Base-by-base conservation (phyloP, 2,888 invertebrate genomes). In the Synergus umbraculus region DNA sequence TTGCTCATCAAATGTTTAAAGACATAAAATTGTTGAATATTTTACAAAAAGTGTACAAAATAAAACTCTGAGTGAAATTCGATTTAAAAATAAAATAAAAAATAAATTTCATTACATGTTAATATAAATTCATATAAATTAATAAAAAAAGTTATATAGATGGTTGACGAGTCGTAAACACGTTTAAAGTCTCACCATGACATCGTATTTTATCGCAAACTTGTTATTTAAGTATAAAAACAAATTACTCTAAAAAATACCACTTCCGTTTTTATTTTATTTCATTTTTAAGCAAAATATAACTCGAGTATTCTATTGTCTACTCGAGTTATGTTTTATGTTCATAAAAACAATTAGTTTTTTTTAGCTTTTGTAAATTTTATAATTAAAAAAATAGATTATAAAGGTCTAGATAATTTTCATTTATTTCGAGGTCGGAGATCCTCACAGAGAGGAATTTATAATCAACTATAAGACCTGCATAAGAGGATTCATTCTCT, bases 1-100 rank as follows among this genome's bases (percentile, higher is more conserved):
- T 69, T 69, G 67, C 15, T 54, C 54, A 54, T 73, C 29, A 15
- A 73, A n/a, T 37, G 49, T 69, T 69, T 37, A 60, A 5, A 13
- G 44, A 44, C 10, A 4, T 10, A 5, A 44, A 29, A 37, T 2
- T 49, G 0, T 29, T 69, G 15, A 69, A 69, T 29, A 49, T 54
- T 69, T 15, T 22, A 44, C 10, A 9, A 5, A 66, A 66, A 66
- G 18, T 44, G 15, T 4, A 65, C n/a, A 10, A 7, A 9, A 29
- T 29, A 3, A 29, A 29, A 29, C 3, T 3, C 29, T 3, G 29
- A 29, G 3, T 29, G 3, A 29, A 29, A 29, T 29, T 29, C 29
- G 29, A 29, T 3, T 29, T 29, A 29, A 3, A 29, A 29, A 29
- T 29, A 29, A 29, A 29, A 29, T 3, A 29, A 29, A 3, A 29